Base-by-base conservation (phyloP, 2,888 invertebrate genomes). In the Melangyna quadrimaculata region DNA sequence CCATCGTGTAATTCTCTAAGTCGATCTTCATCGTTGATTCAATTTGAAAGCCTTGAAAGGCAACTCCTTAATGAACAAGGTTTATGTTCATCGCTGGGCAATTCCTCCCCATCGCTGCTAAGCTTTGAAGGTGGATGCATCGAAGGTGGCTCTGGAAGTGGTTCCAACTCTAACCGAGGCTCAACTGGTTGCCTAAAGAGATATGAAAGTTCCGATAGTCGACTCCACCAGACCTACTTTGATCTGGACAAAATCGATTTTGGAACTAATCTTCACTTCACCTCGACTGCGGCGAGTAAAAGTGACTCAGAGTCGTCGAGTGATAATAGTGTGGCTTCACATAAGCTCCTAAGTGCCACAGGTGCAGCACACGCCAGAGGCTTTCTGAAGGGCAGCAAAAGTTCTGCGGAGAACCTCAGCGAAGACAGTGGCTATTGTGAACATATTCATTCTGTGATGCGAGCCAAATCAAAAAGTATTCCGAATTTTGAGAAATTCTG, bases 31-130 rank as follows among this genome's bases (percentile, higher is more conserved):
- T 96, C 96, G 88, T 93, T 97, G 87, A 94, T 97, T 86, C 97
- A 97, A 92, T 97, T 97, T 92, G 97, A 97, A 92, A 96, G 96
- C 5, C 93, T 97, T 81, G 97, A 97, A 91, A 94, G 94, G 55
- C 95, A 95, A 88, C 93, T 95, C 89, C 87, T 91, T 63, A 90
- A 90, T 75, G 91, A 91, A 72, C 94, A 94, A 89, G 90, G 90
- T 65, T 88, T 90, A 88, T 89, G 88, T 45, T 88, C 88, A 19
- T 90, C 90, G 19, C 87, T 92, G 79, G 91, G 92, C 35, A 92
- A 92, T 57, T 92, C 92, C 5, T 92, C 92, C 3, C 92, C 92
- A 3, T 92, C 92, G 10, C 75, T 92, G 59, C 86, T 92, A 14
- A 91, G 89, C 84, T 90, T 90, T 70, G 91, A 91, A 37, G 88